Evolutionary conservation across 2,888 invertebrate species (phyloP).

Genomic region (Lithophane semibrunnea): DNA sequence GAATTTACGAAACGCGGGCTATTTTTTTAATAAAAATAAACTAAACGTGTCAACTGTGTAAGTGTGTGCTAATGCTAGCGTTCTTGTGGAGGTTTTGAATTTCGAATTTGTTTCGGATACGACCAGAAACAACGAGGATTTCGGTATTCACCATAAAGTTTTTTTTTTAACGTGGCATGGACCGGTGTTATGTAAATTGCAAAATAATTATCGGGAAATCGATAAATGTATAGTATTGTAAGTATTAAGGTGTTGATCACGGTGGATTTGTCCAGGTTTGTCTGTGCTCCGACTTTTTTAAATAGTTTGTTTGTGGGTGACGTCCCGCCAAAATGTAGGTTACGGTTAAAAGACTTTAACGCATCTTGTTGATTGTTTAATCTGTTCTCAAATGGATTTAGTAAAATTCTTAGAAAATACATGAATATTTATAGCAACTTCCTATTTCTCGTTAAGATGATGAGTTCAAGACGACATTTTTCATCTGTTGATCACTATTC

Average conservation of each 20-base stretch:
- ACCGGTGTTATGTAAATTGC: conserved; percentile 85
- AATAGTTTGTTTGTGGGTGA: conserved; percentile 64
- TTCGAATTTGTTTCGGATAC: conserved; percentile 54
- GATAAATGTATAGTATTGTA: conserved; percentile 58
- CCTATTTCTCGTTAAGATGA: neutral
- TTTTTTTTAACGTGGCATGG: conserved; percentile 76
- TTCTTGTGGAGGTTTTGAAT: conserved; percentile 70
- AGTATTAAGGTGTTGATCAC: conserved; percentile 47
- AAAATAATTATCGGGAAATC: conserved; percentile 83
- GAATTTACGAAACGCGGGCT: conserved; percentile 80
- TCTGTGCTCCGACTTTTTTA: conserved; percentile 72
- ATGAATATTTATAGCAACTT: neutral
- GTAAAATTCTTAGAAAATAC: neutral
- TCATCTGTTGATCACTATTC: neutral
- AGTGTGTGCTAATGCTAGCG: conserved; percentile 73
- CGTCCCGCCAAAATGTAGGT: conserved; percentile 70
- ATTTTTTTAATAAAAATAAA: conserved; percentile 82
- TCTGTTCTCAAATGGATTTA: conserved; percentile 19
- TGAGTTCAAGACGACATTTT: neutral
- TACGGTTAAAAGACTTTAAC: conserved; percentile 58
- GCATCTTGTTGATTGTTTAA: conserved; percentile 38
- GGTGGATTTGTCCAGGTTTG: conserved; percentile 66
- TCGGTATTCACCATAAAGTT: conserved; percentile 76
- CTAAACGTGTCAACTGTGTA: conserved; percentile 82
- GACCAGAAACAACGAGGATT: conserved; percentile 72